These are phyloP conservation scores for Morinoia aosen DNA, from an alignment of 2,888 invertebrate genomes.

Conservation along the genomic window DNA sequence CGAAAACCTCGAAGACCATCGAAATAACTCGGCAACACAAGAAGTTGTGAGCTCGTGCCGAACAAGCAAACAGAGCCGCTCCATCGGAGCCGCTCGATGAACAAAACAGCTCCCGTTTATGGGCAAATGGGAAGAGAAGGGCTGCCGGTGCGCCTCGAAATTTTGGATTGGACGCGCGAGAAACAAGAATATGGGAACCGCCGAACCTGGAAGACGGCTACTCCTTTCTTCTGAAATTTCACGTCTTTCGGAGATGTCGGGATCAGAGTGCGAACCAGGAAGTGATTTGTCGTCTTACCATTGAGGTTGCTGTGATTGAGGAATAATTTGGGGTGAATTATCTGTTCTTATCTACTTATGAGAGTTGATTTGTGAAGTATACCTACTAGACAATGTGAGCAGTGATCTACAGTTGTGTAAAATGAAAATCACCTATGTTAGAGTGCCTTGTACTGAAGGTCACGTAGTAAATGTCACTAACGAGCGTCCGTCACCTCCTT, in stretches of 20 bases:
- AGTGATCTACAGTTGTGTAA: background rate
- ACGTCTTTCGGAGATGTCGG: background rate
- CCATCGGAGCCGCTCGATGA: conserved; percentile 17
- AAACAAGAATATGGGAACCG: background rate
- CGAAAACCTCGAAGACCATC: background rate
- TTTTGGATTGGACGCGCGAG: background rate
- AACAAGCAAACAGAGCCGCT: background rate
- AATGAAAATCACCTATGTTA: background rate
- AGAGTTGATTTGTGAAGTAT: background rate
- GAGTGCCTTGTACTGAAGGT: no score
- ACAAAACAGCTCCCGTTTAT: background rate
- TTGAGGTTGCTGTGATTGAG: background rate
- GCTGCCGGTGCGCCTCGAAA: background rate
- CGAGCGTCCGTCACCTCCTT: no score
- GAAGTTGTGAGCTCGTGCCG: background rate
- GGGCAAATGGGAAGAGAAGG: conserved; percentile 3
- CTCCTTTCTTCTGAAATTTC: background rate
- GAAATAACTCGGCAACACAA: background rate
- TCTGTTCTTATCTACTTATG: background rate
- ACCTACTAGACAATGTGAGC: background rate
- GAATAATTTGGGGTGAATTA: background rate
- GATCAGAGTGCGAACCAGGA: background rate
- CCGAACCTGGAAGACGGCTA: background rate
- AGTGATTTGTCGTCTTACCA: background rate
- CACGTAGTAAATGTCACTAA: no score